Base-by-base conservation (phyloP, 2,113 vertebrate species). In the Chelonoidis abingdonii region DNA sequence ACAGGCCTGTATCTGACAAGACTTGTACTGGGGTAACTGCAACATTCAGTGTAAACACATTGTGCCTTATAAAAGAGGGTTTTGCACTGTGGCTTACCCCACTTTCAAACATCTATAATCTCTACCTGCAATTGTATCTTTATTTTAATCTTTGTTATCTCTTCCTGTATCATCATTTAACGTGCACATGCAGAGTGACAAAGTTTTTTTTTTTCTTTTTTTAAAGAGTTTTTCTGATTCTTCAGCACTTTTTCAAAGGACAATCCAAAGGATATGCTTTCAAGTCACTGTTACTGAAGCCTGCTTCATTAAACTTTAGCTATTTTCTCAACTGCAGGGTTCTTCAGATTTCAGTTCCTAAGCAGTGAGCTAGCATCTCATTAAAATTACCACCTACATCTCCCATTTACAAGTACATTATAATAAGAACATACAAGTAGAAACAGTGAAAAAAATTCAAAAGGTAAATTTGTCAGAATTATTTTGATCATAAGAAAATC, bases 361-460 rank as follows among this genome's bases (percentile, higher is more conserved):
- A 83, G 88, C 8, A 91, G 24, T 5, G 16, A 83, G 10, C 27
- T 83, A 87, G 11, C 62, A 89, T 11, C 81, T 87, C 78, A 27
- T 86, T 92, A 72, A 85, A 89, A 56, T 83, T 4, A 49, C 35
- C 19, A 16, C 82, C 94, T 92, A 14, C 1, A 1, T 86, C 44
- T 4, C 22, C 21, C 25, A 75, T 4, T 47, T 93, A 87, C 2
- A 2, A 54, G 11, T 52, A 52, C 35, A 9, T 87, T 79, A 93
- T 10, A 56, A 87, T n/a, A 79, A 94, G 59, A 53, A 52, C 44
- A 53, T 6, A 47, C 8, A 84, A 10, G 5, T 87, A 10, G 89
- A 92, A 90, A 54, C 24, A 93, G 27, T 76, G n/a, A 82, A 17
- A 76, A 89, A 96, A 89, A 8, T n/a, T 52, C 50, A 90, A 83